phyloP scores from a whole-genome alignment of 2,113 vertebrate species.

The Passer montanus region DNA sequence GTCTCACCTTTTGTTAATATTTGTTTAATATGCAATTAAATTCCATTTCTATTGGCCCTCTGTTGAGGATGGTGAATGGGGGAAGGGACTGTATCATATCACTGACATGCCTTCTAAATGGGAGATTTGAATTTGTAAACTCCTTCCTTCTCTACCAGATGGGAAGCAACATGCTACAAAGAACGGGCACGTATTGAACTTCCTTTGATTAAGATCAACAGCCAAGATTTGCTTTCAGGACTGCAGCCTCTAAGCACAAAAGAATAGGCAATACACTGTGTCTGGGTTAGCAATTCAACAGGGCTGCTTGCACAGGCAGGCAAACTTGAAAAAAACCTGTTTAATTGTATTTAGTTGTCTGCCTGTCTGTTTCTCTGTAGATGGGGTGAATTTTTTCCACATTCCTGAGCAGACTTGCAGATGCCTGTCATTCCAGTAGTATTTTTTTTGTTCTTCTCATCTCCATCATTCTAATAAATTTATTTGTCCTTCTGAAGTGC shows the following conservation, averaged over 20 bases:
- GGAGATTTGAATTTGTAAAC: conserved; percentile 51
- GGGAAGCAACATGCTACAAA: conserved; percentile 56
- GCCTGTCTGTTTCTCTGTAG: conserved; percentile 24
- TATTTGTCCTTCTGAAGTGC: not conserved
- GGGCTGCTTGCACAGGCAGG: conserved; percentile 19
- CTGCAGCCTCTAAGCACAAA: conserved; percentile 56
- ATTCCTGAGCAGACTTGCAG: conserved; percentile 13
- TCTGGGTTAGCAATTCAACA: conserved; percentile 42
- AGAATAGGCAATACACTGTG: conserved; percentile 44
- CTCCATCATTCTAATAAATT: not conserved
- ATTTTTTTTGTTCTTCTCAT: not conserved
- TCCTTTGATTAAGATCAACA: conserved; percentile 59
- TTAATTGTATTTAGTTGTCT: conserved; percentile 54
- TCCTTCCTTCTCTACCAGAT: conserved; percentile 47
- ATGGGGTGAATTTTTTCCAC: conserved; percentile 28
- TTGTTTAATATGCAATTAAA: conserved; percentile 70
- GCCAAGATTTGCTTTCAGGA: conserved; percentile 54
- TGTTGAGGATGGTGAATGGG: not conserved
- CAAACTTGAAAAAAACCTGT: not conserved
- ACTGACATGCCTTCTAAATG: conserved; percentile 7
- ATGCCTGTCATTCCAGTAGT: not conserved
- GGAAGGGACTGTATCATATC: conserved; percentile 28
- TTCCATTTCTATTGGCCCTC: conserved; percentile 39
- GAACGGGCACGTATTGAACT: not conserved
- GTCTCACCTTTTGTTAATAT: conserved; percentile 64